Evolutionary conservation across 2,888 invertebrate species (phyloP), one percentile per base, ranked within the genome.

Genomic region (Leucophora obtusa): DNA sequence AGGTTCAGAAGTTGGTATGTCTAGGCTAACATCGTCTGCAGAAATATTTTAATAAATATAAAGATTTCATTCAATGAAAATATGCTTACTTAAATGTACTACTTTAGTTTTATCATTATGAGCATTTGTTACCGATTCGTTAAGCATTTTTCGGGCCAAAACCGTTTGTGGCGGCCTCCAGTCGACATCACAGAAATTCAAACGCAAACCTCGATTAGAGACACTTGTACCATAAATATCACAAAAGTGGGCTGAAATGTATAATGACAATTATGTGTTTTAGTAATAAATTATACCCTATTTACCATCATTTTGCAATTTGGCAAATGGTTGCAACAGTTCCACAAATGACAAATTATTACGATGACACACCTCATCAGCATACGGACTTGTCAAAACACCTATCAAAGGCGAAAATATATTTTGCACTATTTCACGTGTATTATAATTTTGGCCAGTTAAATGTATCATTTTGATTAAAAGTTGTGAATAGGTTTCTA

Each of bases 331-430:
- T 89, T 97, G 97, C 69, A 98, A 91, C 82, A 98, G 91, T 91
- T 98, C 97, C 69, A 95, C 94, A 88, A 98, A 97, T 43, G 95
- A 94, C 81, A 98, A 92, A 91, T 97, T 97, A 90, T 98, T 98
- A 88, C 97, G 97, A 84, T 94, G 94, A 87, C 97, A 96, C 73
- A 95, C 92, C 86, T 93, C 93, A 86, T 97, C 96, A 11, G 96
- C 98, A 89, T 94, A 93, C 53, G 93, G 92, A 86, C 96, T 97
- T 87, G 95, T 94, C 84, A 97, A 91, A 24, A 96, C 95, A 62
- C 97, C 97, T 83, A 98, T 93, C 89, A 96, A 93, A 0, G 98
- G 98, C 58, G 96, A 96, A 91, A 98, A 98, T 53, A 96, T 94
- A 90, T 94, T 95, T 90, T 95, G 95, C 84, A 98, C 95, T 89